Evolutionary conservation across 92 coral and sea anemone species (phyloP).

Genomic region (Bergia sp.): DNA sequence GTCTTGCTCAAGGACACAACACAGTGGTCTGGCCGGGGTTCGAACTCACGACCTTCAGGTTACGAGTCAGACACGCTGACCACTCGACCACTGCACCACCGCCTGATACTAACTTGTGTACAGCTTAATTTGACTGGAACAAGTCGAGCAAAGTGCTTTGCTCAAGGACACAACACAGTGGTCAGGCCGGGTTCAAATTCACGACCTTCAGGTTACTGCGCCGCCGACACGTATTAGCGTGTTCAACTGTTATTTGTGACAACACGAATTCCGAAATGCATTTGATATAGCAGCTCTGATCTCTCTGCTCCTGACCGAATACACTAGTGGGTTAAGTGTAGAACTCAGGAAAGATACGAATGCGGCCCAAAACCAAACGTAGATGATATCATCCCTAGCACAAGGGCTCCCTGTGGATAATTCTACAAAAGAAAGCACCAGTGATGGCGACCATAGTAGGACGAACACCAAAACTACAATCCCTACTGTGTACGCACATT

Average conservation of each 20-base stretch:
- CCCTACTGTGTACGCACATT: slow-evolving; percentile 76
- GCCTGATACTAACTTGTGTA: too few species aligned
- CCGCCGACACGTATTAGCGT: too few species aligned
- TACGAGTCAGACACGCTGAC: too few species aligned
- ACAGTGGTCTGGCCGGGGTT: too few species aligned
- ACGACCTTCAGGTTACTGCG: too few species aligned
- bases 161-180: too few species aligned
- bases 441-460: slow-evolving; percentile 71
- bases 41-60: too few species aligned
- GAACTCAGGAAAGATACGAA: slow-evolving; percentile 65
- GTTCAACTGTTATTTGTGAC: neutral
- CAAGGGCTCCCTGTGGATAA: slow-evolving; percentile 56
- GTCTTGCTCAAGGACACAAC: too few species aligned
- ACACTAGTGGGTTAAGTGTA: slow-evolving; percentile 74
- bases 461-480: slow-evolving; percentile 71
- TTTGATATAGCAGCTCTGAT: slow-evolving; percentile 51
- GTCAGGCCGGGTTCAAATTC: too few species aligned
- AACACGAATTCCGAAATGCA: neutral
- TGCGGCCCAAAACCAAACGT: slow-evolving; percentile 82
- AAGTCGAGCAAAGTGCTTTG: too few species aligned
- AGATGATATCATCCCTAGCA: slow-evolving; percentile 50
- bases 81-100: too few species aligned
- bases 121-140: too few species aligned
- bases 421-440: slow-evolving; percentile 67
- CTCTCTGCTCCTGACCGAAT: slow-evolving; percentile 69